Conservation (phyloP, 2,113 vertebrate species). For the Tachysurus fulvidraco region DNA sequence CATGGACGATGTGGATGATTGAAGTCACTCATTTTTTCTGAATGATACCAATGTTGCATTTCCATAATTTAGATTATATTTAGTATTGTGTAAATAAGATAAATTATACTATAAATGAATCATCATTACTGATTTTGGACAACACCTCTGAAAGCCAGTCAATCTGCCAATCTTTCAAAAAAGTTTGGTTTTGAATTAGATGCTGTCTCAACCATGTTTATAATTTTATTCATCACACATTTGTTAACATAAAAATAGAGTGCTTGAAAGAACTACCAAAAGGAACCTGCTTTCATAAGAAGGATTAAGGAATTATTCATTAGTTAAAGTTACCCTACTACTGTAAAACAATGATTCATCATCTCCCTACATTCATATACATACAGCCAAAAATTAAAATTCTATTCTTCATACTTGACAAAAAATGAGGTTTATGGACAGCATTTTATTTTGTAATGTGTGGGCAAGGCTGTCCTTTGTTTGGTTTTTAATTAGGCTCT, state of each 20-base stretch:
- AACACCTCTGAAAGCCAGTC: background rate
- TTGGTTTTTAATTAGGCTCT: conserved; percentile 65
- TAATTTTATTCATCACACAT: background rate
- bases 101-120: background rate
- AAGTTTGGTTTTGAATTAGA: background rate
- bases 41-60: background rate
- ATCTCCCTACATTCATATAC: background rate
- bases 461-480: background rate
- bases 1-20: background rate
- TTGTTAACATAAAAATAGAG: background rate
- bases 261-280: background rate
- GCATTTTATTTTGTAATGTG: background rate
- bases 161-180: background rate
- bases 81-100: background rate
- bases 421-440: background rate
- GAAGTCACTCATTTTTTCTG: background rate
- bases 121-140: background rate
- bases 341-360: background rate
- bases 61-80: background rate
- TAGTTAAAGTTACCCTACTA: background rate
- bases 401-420: background rate
- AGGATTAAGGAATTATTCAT: background rate
- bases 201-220: background rate
- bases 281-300: background rate
- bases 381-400: background rate